Percentiles rank a stretch among this genome's conserved stretches.
These are phyloP conservation scores for Stomatorhinus ivindoensis DNA, from an alignment of 2,113 vertebrate species.

Conservation along the genomic window DNA sequence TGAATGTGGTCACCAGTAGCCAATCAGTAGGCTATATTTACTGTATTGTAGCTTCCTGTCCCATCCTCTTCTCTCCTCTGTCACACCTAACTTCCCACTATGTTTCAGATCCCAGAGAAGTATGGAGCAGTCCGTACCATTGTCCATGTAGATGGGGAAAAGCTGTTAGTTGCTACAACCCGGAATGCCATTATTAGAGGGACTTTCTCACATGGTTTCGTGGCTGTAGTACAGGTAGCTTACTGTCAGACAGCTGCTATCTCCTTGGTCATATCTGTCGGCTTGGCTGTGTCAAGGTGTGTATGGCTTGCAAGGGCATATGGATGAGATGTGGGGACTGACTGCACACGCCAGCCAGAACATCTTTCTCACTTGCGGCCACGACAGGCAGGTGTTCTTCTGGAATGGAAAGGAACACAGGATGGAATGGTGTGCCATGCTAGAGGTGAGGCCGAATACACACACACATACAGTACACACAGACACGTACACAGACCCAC, in stretches of 20 bases:
- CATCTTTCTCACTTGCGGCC: conserved; percentile 75
- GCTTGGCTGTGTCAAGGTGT: not conserved
- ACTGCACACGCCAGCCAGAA: conserved; percentile 73
- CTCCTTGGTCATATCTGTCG: not conserved
- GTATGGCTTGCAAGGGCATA: conserved; percentile 63
- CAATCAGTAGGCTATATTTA: not conserved
- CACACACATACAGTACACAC: not conserved
- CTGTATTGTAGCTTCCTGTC: not conserved
- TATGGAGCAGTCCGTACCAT: conserved; percentile 79
- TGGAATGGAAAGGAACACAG: conserved; percentile 75
- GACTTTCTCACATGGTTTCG: conserved; percentile 68
- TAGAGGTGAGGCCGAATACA: conserved; percentile 61
- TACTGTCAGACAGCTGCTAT: conserved; percentile 40
- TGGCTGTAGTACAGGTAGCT: conserved; percentile 43
- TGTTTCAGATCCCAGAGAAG: conserved; percentile 69
- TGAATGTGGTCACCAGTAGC: not conserved
- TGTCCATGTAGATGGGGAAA: conserved; percentile 64
- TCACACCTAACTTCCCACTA: not conserved
- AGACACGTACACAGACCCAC: not conserved
- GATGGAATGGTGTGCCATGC: conserved; percentile 70
- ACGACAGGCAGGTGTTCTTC: conserved; percentile 77
- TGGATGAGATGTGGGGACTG: conserved; percentile 85
- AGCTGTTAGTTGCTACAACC: conserved; percentile 79
- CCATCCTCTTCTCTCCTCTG: too few relatives aligned
- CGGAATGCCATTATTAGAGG: conserved; percentile 77